Conservation (phyloP, 2,797 vertebrate species). For the Pangasius djambal region DNA sequence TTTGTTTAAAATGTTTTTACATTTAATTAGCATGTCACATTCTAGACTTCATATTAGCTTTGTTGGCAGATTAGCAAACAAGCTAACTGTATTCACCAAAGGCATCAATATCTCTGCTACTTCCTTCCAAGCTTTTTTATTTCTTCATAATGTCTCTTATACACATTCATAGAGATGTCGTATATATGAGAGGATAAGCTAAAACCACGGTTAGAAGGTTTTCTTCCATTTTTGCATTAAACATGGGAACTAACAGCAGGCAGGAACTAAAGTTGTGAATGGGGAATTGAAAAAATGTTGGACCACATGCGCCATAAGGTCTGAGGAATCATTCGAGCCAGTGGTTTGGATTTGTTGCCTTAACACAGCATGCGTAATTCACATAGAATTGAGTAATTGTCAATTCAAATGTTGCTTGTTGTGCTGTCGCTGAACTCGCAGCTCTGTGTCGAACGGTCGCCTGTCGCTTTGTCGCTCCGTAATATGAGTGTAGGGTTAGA, state of each 20-base stretch:
- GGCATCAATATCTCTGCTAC: background rate
- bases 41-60: background rate
- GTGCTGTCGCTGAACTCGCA: background rate
- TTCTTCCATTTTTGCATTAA: background rate
- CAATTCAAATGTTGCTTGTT: background rate
- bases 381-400: background rate
- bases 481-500: background rate
- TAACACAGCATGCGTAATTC: background rate
- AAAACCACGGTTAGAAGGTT: background rate
- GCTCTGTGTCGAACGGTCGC: background rate
- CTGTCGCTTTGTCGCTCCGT: background rate
- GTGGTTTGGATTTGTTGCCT: background rate
- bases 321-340: background rate
- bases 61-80: background rate
- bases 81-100: background rate
- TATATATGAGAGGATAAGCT: background rate
- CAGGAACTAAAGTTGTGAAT: background rate
- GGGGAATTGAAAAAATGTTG: slow-evolving; percentile 8
- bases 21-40: background rate
- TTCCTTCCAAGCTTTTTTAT: background rate
- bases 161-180: background rate
- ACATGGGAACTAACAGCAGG: background rate
- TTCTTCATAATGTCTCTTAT: background rate
- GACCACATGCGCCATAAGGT: background rate
- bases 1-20: background rate